Evolutionary conservation across 2,888 invertebrate species (phyloP), one percentile per base, ranked within the genome.

Genomic region (Emmelina monodactyla): DNA sequence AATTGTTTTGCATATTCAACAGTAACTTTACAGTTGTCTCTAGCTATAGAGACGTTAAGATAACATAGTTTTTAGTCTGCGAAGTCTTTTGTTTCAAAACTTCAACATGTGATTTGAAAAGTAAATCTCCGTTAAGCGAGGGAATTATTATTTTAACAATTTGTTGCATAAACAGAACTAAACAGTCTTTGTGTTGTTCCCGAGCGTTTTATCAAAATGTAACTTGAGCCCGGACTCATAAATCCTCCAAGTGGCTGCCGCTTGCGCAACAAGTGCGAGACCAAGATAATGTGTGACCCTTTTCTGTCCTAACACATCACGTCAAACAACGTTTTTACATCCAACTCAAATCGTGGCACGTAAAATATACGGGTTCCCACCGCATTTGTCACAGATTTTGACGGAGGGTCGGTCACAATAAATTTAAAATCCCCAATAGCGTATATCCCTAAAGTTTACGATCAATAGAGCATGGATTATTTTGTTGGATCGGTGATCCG

Each of bases 121-220:
- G n/a, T n/a, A n/a, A n/a, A n/a, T n/a, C n/a, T n/a, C n/a, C n/a
- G n/a, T n/a, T n/a, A n/a, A n/a, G n/a, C n/a, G n/a, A n/a, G n/a
- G n/a, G n/a, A n/a, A n/a, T n/a, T n/a, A n/a, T n/a, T n/a, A n/a
- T n/a, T n/a, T n/a, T n/a, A n/a, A n/a, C n/a, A n/a, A 45, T 52
- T 45, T 57, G 50, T 55, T 53, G 46, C 57, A 50, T 54, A 60
- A 64, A 61, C 50, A 60, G 50, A 54, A 50, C 45, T 39, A 40
- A 42, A 39, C 39, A 36, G 44, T 56, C 53, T 62, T 58, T 58
- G 54, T 58, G 45, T 51, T 49, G 50, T 46, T 38, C 50, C 58
- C 50, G 54, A 57, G 55, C 58, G 55, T 57, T 62, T 72, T 75
- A 78, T 75, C 76, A 71, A 61, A 51, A 69, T 60, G 65, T 68